A percentile compares a stretch with the other conserved stretches of the same genome.
Conservation (phyloP, 1,140 invertebrate species). For the Sinonovacula constricta region DNA sequence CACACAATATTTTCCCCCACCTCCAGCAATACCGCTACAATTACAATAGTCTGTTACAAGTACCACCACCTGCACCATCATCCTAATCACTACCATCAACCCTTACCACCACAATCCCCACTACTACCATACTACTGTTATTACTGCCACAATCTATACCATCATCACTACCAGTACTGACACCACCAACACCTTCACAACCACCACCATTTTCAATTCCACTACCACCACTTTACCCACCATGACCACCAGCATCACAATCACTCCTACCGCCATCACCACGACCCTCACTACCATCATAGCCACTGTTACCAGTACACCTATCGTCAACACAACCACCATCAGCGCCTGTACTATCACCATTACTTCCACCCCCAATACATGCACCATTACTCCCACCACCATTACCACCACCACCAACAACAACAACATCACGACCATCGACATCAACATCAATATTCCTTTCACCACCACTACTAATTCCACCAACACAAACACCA, state of each 20-base stretch:
- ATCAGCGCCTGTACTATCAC: not conserved
- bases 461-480: too few species aligned
- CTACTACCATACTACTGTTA: too few species aligned
- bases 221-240: not conserved
- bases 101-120: too few species aligned
- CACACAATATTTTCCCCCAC: too few species aligned
- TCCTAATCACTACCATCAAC: too few species aligned
- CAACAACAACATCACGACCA: not conserved
- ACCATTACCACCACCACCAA: not conserved
- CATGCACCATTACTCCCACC: not conserved
- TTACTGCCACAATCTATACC: not conserved
- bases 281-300: not conserved
- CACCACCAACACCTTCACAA: not conserved
- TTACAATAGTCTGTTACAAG: too few species aligned
- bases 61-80: too few species aligned
- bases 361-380: not conserved
- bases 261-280: not conserved
- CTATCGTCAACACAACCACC: not conserved
- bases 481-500: too few species aligned
- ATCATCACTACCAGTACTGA: not conserved
- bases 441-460: too few species aligned
- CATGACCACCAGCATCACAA: not conserved
- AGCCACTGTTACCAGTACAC: not conserved
- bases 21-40: too few species aligned
- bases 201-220: not conserved